phyloP scores from a whole-genome alignment of 92 coral and sea anemone genomes.

The Umimayanthus chanpuru region DNA sequence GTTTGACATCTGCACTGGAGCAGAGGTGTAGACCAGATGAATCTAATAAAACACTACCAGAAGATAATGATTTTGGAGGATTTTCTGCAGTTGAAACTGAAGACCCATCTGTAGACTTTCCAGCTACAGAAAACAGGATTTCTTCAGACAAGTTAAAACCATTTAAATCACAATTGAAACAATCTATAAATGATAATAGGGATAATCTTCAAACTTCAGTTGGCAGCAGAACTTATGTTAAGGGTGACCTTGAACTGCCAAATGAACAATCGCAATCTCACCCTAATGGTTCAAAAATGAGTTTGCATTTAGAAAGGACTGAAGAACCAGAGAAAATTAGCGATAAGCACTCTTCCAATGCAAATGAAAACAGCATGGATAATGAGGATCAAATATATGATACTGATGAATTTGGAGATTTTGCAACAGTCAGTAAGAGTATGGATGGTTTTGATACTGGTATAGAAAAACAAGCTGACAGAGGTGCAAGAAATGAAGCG shows the following conservation, averaged over 20 bases:
- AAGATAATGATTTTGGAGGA: slow-evolving; percentile 32
- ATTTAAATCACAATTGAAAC: not conserved
- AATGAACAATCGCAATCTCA: not conserved
- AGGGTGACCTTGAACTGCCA: not conserved
- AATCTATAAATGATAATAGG: not conserved
- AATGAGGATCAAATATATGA: not conserved
- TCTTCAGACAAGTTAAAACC: not conserved
- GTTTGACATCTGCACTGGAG: not conserved
- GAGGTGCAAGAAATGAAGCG: not conserved
- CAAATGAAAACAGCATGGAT: not conserved
- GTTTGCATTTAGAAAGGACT: not conserved
- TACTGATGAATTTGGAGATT: slow-evolving; percentile 35
- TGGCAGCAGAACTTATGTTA: not conserved
- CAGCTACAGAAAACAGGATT: not conserved
- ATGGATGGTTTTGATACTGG: not conserved
- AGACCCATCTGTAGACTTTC: not conserved
- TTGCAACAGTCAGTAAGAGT: not conserved
- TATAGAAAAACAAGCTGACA: not conserved
- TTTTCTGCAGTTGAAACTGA: slow-evolving; percentile 1
- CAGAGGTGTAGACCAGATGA: not conserved
- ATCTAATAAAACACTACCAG: not conserved
- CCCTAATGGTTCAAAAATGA: not conserved
- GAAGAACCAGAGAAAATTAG: not conserved
- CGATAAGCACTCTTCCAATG: not conserved
- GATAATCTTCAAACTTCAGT: not conserved